phyloP scores from a whole-genome alignment of 2,888 invertebrate genomes.

The Leptura quadrifasciata region DNA sequence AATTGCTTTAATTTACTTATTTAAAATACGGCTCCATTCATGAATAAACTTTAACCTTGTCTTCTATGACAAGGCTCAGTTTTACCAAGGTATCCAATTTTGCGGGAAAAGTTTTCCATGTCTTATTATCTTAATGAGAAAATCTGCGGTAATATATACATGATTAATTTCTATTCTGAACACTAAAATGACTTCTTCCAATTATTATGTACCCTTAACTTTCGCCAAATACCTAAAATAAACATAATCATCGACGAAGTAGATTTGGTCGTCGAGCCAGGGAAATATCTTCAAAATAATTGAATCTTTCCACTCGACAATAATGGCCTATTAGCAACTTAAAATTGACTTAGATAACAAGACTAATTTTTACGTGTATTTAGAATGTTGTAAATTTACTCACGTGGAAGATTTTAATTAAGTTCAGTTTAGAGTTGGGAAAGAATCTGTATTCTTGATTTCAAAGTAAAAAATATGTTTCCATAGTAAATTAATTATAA shows the following conservation, averaged over 20 bases:
- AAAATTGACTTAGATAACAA: background rate
- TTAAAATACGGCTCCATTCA: background rate
- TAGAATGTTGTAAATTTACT: background rate
- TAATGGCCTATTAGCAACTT: slow-evolving; percentile 3
- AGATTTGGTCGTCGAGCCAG: background rate
- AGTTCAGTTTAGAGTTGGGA: too few relatives aligned
- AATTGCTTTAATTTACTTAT: background rate
- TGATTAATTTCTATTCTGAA: slow-evolving; percentile 7
- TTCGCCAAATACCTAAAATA: slow-evolving; percentile 7
- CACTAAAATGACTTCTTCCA: background rate
- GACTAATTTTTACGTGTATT: background rate
- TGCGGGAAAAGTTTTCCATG: background rate
- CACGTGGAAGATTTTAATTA: too few relatives aligned
- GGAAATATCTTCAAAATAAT: slow-evolving; percentile 4
- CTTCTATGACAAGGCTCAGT: background rate
- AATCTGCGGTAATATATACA: slow-evolving; percentile 3
- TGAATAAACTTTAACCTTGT: background rate
- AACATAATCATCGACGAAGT: slow-evolving; percentile 3
- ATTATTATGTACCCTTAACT: slow-evolving; percentile 1
- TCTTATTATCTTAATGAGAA: background rate
- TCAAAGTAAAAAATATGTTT: too few relatives aligned
- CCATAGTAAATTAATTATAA: too few relatives aligned
- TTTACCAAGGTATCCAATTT: background rate
- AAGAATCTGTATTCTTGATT: too few relatives aligned
- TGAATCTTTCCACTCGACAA: background rate